Evolutionary conservation across 2,113 vertebrate genomes (phyloP).

Genomic region (Vimba vimba): DNA sequence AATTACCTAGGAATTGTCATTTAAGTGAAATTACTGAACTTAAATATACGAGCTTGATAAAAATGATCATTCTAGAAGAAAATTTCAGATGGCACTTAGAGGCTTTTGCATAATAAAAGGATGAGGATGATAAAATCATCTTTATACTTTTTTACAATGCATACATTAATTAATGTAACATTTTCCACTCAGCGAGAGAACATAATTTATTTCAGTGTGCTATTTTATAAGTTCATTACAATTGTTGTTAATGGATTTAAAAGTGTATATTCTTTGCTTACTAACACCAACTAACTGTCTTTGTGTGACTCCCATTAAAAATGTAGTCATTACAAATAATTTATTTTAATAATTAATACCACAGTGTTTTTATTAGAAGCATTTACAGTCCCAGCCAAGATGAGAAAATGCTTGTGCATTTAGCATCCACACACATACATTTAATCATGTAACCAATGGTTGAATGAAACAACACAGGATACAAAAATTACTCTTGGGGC

Average conservation of each 20-base stretch:
- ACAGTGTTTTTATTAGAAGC: neutral
- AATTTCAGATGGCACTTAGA: no score
- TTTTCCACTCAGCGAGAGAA: neutral
- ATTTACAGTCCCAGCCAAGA: neutral
- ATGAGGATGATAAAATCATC: no score
- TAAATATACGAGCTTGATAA: no score
- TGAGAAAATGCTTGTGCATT: neutral
- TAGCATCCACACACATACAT: neutral
- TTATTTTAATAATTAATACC: neutral
- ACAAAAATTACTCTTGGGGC: no score
- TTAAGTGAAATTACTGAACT: no score
- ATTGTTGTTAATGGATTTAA: neutral
- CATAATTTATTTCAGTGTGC: neutral
- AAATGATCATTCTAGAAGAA: no score
- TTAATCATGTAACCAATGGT: no score
- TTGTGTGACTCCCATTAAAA: neutral
- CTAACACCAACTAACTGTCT: neutral
- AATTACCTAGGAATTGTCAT: no score
- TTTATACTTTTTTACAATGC: no score
- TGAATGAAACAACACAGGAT: no score
- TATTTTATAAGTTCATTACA: neutral
- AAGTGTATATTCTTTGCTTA: neutral
- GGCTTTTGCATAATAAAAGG: no score
- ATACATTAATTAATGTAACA: neutral
- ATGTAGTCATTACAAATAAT: neutral